Conservation (phyloP, 2,797 vertebrate species). For the Danio tinwini region DNA sequence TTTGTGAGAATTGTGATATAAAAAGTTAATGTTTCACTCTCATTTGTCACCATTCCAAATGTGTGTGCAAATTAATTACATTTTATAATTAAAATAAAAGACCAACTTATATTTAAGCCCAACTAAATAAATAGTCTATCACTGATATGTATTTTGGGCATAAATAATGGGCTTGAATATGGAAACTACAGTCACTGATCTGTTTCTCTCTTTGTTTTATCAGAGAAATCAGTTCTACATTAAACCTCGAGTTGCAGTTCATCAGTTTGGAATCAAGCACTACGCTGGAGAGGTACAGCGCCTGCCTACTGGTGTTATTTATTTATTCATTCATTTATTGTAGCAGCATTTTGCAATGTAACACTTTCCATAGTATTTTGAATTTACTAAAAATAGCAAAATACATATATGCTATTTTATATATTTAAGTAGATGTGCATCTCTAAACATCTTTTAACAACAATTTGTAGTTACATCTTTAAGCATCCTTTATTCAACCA, state of each 20-base stretch:
- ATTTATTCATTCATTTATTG: neutral
- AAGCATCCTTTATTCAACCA: too few relatives aligned
- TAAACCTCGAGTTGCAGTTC: conserved; percentile 92
- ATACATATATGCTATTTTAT: too few relatives aligned
- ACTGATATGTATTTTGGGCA: neutral
- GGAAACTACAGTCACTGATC: neutral
- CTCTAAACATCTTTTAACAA: too few relatives aligned
- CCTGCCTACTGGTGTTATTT: neutral
- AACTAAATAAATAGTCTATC: neutral
- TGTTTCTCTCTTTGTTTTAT: conserved; percentile 37
- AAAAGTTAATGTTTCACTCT: too few relatives aligned
- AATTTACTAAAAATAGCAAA: neutral
- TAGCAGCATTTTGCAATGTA: neutral
- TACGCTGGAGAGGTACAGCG: conserved; percentile 93
- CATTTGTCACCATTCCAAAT: too few relatives aligned
- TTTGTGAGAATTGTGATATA: too few relatives aligned
- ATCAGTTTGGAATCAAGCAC: conserved; percentile 94
- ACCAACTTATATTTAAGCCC: too few relatives aligned
- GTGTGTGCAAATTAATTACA: too few relatives aligned
- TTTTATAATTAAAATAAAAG: too few relatives aligned
- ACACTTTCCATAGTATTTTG: neutral
- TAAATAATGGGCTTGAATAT: neutral
- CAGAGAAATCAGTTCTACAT: conserved; percentile 96
- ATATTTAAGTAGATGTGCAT: too few relatives aligned
- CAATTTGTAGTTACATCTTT: too few relatives aligned